Base-by-base conservation (phyloP, 2,797 vertebrate genomes). In the Typhlichthys subterraneus region DNA sequence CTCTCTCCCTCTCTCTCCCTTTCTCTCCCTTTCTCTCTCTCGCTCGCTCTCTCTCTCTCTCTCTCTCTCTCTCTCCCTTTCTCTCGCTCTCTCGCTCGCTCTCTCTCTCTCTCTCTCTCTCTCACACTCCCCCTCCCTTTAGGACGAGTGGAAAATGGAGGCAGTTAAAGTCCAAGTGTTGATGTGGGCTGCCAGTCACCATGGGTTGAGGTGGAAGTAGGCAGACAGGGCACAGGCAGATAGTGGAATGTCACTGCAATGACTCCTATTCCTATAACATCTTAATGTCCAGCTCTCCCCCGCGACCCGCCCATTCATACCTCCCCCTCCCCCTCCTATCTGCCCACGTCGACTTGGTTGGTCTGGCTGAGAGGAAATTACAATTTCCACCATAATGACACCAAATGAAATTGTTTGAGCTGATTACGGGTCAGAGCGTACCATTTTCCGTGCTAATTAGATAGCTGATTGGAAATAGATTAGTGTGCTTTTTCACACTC, bases 401-500 rank as follows among this genome's bases (percentile, higher is more conserved):
- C 79, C 74, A 79, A 85, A 80, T 80, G 45, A 84, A 89, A 84
- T 63, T 73, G 83, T 75, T 87, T 77, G 70, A 78, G 79, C 87
- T 81, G 87, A 91, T 90, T 89, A 80, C 85, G 75, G 85, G 85
- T 89, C 86, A 88, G 85, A 88, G 89, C 87, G 73, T 84, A 87
- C 88, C 69, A 88, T 89, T 84, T 82, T 86, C 79, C 42, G 51
- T 2, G 73, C 84, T 89, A 91, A 91, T 90, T 88, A 89, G 82
- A 79, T 82, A 79, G 74, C 83, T 88, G 85, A 88, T 89, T 90
- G 85, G 81, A 89, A 89, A 89, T 78, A 86, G 87, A 91, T 89
- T 85, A 79, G 76, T 77, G 61, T 83, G 80, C 80, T 81, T 87
- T 84, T 79, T 78, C 69, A 10, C 55, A n/a, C 72, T 81, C 70